Conservation (phyloP, 2,113 vertebrate genomes). For the Ciconia maguari region DNA sequence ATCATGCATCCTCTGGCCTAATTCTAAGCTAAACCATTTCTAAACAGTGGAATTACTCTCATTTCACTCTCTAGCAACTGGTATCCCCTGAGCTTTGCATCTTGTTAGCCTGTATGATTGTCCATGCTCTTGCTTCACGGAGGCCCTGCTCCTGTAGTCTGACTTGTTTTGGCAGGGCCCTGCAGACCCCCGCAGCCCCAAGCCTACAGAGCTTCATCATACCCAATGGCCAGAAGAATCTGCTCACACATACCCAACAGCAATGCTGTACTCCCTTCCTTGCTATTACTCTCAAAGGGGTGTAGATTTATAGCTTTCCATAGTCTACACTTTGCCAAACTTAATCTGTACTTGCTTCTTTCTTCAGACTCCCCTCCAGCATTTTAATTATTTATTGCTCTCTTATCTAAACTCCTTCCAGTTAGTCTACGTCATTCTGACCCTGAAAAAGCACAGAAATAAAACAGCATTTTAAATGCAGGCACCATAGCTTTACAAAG, state of each 20-base stretch:
- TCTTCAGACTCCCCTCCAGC: neutral
- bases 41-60: neutral
- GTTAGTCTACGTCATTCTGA: neutral
- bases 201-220: neutral
- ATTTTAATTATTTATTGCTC: constrained; percentile 29
- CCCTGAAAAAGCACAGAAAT: neutral
- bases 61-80: neutral
- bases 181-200: neutral
- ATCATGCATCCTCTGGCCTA: neutral
- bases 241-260: neutral
- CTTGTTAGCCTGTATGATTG: neutral
- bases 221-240: neutral
- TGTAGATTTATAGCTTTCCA: constrained; percentile 20
- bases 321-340: neutral
- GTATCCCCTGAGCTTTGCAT: neutral
- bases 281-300: neutral
- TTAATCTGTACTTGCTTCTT: neutral
- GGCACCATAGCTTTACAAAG: neutral
- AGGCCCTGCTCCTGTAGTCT: neutral
- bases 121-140: neutral
- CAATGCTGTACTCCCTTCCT: neutral
- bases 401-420: constrained; percentile 24
- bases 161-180: neutral
- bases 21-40: neutral
- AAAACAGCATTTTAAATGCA: neutral